Evolutionary conservation across 1,140 invertebrate species (phyloP), one percentile per base, ranked within the genome.

Genomic region (Drosophila sechellia): DNA sequence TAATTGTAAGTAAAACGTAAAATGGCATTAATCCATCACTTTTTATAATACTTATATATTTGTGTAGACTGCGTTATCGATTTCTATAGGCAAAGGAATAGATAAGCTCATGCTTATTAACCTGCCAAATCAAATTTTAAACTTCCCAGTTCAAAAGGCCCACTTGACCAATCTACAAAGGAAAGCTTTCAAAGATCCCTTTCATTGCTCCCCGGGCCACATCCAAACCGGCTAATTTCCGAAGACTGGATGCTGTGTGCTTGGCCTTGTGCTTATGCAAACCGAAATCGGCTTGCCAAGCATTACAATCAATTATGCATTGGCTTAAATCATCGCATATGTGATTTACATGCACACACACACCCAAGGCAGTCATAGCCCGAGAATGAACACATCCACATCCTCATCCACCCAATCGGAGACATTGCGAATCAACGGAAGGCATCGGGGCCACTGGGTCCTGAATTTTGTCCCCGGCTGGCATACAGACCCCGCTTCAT

Each of bases 261-360:
- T 17, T 53, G 17, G 34, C 50, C 50, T 39, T 53, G 31, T 53
- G 39, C 54, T 56, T 56, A 42, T 56, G 54, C 54, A 56, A 56
- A 53, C 54, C 54, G 39, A 56, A 56, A 56, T 56, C 54, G 54
- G 55, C 31, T 49, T 59, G 45, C 57, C 57, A 25, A 25, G 34
- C 45, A 39, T 49, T 49, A 39, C 34, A 49, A 49, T 59, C 45
- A 59, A 59, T 59, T 59, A 59, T 49, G 57, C 45, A 59, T 59
- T 59, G 43, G 45, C 57, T 49, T 59, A 37, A 59, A 39, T 39
- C 43, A 31, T 35, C 40, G 25, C 49, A 54, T 63, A 34, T 25
- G 52, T 15, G 8, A 54, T 35, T 54, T 59, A 61, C 46, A 61
- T 52, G 34, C 35, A 42, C 10, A 40, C 49, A 61, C 35, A 42